Conservation (phyloP, 92 coral and sea anemone species). For the Phenganax marumi region DNA sequence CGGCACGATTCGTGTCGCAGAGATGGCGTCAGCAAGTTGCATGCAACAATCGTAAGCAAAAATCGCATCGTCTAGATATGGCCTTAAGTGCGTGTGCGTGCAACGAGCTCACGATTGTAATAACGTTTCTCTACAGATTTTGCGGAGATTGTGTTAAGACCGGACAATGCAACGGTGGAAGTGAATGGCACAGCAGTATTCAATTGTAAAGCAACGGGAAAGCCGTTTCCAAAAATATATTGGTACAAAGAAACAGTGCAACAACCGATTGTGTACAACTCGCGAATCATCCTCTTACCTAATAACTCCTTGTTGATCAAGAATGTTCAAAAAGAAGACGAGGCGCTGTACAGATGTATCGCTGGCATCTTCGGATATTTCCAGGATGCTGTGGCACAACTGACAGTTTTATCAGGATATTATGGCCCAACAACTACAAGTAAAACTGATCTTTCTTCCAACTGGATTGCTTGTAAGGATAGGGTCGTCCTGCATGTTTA, state of each 20-base stretch:
- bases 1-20: too few relatives aligned
- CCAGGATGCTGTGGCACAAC: neutral
- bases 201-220: conserved; percentile 79
- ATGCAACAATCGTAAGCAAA: too few relatives aligned
- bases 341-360: conserved; percentile 70
- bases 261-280: neutral
- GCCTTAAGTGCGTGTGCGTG: neutral
- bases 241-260: conserved; percentile 60
- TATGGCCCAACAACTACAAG: neutral
- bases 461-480: too few relatives aligned
- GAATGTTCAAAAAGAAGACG: conserved; percentile 51
- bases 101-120: neutral
- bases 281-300: conserved; percentile 43
- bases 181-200: conserved; percentile 61
- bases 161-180: conserved; percentile 70
- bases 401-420: neutral
- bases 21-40: too few relatives aligned
- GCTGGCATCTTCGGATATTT: conserved; percentile 67
- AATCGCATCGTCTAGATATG: too few relatives aligned
- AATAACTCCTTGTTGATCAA: conserved; percentile 73
- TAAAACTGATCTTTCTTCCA: neutral
- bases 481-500: too few relatives aligned
- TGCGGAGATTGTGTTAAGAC: conserved; percentile 64
- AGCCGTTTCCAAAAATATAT: conserved; percentile 73
- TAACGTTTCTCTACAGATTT: conserved; percentile 49